phyloP scores from a whole-genome alignment of 2,113 vertebrate species.

The Sinocyclocheilus anshuiensis region DNA sequence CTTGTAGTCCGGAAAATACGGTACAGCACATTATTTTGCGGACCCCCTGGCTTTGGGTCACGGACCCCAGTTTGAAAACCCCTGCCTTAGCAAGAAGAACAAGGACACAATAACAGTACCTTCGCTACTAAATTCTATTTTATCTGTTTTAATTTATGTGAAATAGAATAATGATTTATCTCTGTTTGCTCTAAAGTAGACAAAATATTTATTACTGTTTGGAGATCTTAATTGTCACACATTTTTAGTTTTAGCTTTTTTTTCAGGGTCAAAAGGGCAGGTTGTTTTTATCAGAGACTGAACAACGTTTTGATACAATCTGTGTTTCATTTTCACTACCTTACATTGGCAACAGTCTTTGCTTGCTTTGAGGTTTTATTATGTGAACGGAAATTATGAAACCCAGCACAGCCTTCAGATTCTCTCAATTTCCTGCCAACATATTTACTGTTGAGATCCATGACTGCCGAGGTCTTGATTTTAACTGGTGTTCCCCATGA shows the following conservation, averaged over 20 bases:
- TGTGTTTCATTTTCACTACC: conserved; percentile 19
- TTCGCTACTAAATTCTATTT: background rate
- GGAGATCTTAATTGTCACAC: background rate
- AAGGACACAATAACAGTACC: background rate
- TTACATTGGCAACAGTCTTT: background rate
- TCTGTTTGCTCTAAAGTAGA: background rate
- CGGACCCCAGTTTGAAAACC: no score
- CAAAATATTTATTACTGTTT: background rate
- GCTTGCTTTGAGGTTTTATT: conserved; percentile 19
- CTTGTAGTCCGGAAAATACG: no score
- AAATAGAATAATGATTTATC: background rate
- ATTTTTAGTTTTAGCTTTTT: background rate
- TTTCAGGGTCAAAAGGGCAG: conserved; percentile 14
- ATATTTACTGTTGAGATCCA: background rate
- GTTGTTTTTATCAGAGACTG: background rate
- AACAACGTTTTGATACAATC: background rate
- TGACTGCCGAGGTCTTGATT: background rate
- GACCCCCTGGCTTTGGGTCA: no score
- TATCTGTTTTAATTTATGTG: background rate
- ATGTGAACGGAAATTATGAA: conserved; percentile 34
- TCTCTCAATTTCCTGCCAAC: conserved; percentile 27
- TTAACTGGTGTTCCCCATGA: background rate
- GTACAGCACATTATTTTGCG: no score
- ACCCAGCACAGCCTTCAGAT: background rate
- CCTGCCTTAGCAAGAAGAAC: background rate